Evolutionary conservation across 2,797 vertebrate species (phyloP), one percentile per base, ranked within the genome.

Genomic region (Pteropus rufus): DNA sequence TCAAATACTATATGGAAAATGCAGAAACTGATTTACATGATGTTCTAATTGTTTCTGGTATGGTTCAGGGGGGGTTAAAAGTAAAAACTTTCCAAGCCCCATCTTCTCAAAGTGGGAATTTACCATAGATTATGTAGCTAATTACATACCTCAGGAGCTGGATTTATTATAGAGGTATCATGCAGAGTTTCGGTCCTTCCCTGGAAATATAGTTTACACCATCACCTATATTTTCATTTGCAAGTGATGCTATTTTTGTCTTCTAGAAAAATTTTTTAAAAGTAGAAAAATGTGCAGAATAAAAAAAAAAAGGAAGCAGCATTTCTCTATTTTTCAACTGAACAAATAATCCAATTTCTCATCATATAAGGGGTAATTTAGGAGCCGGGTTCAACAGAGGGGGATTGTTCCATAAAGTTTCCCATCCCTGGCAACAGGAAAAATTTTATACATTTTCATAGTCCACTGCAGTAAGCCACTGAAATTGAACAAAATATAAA

Each of bases 1-100:
- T 76, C 54, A 95, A 93, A 93, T 24, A 81, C n/a, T 79, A 60
- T 10, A 70, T 8, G 76, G 65, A 70, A 93, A 91, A 91, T 18
- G 7, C 19, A 90, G 8, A 81, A 36, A 67, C 8, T 39, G 5
- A 80, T 52, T 79, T 58, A 16, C 23, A 73, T 18, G n/a, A 75
- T 52, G 26, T 64, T 88, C 5, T 49, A 46, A 89, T 70, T 90
- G 16, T 84, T 79, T 73, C 76, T 86, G 26, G 14, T 21, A 2
- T 84, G 82, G 64, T 31, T 94, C 26, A 23, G 3, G 34, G 12
- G 2, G 2, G 36, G 24, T 96, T 81, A 79, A 89, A 87, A 88
- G 69, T 26, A 89, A 52, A 67, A 86, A 73, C 23, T 60, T 88
- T 65, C 41, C 44, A 58, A 79, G 58, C 2, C 21, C 21, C 8